phyloP scores from a whole-genome alignment of 2,888 invertebrate species.

The Heliconius ismenius region DNA sequence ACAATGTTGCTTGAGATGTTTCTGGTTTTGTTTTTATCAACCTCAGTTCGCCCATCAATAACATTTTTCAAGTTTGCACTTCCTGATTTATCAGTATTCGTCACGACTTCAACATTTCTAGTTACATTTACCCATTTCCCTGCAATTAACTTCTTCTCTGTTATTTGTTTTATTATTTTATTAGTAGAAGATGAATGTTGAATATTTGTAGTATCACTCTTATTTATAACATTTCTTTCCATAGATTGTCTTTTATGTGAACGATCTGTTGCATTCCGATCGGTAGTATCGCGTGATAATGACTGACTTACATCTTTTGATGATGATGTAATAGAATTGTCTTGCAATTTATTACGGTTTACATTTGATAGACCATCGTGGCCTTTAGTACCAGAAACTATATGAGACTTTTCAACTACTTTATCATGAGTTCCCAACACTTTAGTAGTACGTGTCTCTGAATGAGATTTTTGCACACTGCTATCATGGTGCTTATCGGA shows the following conservation, averaged over 20 bases:
- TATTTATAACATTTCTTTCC: slow-evolving; percentile 58
- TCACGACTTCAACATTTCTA: slow-evolving; percentile 85
- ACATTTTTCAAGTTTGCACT: slow-evolving; percentile 38
- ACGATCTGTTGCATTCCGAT: slow-evolving; percentile 55
- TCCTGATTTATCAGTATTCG: slow-evolving; percentile 57
- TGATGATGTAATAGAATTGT: slow-evolving; percentile 57
- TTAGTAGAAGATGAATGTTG: slow-evolving; percentile 69
- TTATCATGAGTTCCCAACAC: slow-evolving; percentile 32
- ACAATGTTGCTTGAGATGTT: slow-evolving; percentile 32
- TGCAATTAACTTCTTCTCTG: slow-evolving; percentile 80
- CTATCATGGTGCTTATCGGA: slow-evolving; percentile 43
- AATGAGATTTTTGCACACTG: slow-evolving; percentile 34
- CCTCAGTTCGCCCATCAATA: slow-evolving; percentile 37
- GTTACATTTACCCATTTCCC: slow-evolving; percentile 80
- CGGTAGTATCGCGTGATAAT: slow-evolving; percentile 59
- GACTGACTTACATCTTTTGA: slow-evolving; percentile 72
- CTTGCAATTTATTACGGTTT: slow-evolving; percentile 45
- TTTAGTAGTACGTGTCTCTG: slow-evolving; percentile 33
- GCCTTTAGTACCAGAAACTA: slow-evolving; percentile 54
- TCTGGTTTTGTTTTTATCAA: slow-evolving; percentile 33
- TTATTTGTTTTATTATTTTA: slow-evolving; percentile 79
- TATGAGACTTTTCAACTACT: slow-evolving; percentile 45
- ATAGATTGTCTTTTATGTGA: slow-evolving; percentile 54
- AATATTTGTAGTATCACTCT: slow-evolving; percentile 59
- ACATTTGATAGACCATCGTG: slow-evolving; percentile 54